These are phyloP conservation scores for Cryptoblepharus egeriae DNA, from an alignment of 2,797 vertebrate species.

Conservation along the genomic window DNA sequence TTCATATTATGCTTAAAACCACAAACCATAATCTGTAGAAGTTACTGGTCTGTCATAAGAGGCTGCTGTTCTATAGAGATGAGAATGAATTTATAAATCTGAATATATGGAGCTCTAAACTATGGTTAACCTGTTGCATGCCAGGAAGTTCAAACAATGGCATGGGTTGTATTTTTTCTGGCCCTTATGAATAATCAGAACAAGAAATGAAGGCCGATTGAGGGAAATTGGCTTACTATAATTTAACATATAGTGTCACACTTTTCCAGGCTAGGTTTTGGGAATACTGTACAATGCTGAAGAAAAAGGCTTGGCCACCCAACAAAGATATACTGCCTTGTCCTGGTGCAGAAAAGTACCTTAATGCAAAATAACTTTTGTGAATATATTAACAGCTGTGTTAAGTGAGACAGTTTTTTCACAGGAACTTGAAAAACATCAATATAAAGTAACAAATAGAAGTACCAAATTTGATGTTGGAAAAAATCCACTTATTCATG, in stretches of 20 bases:
- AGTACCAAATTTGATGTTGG: not conserved
- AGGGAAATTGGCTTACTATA: not conserved
- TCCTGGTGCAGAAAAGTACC: not conserved
- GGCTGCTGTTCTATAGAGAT: no score
- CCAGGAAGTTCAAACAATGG: no score
- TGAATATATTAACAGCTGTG: conserved; percentile 15
- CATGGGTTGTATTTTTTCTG: no score
- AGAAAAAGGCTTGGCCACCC: not conserved
- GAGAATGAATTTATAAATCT: no score
- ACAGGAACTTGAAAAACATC: not conserved
- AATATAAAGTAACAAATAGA: conserved; percentile 7
- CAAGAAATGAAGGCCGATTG: not conserved
- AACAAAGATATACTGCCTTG: not conserved
- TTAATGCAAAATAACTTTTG: conserved; percentile 16
- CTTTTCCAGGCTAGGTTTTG: not conserved
- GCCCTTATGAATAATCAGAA: not conserved
- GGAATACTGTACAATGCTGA: not conserved
- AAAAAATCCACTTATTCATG: conserved; percentile 9
- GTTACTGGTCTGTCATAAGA: no score
- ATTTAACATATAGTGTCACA: not conserved
- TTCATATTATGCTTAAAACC: no score
- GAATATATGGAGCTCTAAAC: no score
- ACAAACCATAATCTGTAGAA: no score
- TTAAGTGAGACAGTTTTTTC: not conserved
- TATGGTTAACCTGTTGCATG: no score